Conservation (phyloP, 1,140 invertebrate species). For the Sitobion miscanthi region DNA sequence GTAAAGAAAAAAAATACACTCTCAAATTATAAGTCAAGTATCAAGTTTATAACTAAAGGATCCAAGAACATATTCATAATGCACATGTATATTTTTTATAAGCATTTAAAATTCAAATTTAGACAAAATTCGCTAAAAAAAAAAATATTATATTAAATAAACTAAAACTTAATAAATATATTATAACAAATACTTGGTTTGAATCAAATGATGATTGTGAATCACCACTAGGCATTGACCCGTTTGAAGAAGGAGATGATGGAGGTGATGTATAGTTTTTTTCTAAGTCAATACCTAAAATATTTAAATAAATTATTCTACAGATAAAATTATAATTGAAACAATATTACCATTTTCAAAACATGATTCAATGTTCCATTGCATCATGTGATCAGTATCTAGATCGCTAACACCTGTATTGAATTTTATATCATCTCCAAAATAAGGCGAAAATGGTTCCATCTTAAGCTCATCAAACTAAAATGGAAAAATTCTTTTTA, state of each 20-base stretch:
- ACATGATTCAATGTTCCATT: conserved; percentile 50
- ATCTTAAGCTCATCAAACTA: conserved; percentile 46
- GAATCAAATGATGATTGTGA: conserved; percentile 47
- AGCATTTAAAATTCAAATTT: too few relatives aligned
- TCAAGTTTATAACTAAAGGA: too few relatives aligned
- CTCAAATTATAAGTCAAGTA: too few relatives aligned
- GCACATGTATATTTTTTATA: too few relatives aligned
- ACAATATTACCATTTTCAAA: conserved; percentile 43
- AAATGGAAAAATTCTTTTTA: neutral
- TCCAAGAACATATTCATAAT: too few relatives aligned
- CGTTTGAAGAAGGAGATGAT: conserved; percentile 49
- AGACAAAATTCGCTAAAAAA: too few relatives aligned
- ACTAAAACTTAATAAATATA: neutral
- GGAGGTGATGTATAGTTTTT: conserved; percentile 35
- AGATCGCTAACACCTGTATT: conserved; percentile 20
- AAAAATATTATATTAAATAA: neutral
- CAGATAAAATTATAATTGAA: neutral
- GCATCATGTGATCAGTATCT: conserved; percentile 24
- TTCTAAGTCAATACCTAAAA: conserved; percentile 36
- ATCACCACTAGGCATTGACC: conserved; percentile 32
- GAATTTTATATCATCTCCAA: conserved; percentile 28
- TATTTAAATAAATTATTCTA: neutral
- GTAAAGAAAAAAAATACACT: too few relatives aligned
- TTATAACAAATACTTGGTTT: conserved; percentile 20
- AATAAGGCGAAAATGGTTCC: conserved; percentile 11